A percentile compares a stretch with the other conserved stretches of the same genome.
Evolutionary conservation across 2,113 vertebrate genomes (phyloP).

Genomic region (Osmerus eperlanus): DNA sequence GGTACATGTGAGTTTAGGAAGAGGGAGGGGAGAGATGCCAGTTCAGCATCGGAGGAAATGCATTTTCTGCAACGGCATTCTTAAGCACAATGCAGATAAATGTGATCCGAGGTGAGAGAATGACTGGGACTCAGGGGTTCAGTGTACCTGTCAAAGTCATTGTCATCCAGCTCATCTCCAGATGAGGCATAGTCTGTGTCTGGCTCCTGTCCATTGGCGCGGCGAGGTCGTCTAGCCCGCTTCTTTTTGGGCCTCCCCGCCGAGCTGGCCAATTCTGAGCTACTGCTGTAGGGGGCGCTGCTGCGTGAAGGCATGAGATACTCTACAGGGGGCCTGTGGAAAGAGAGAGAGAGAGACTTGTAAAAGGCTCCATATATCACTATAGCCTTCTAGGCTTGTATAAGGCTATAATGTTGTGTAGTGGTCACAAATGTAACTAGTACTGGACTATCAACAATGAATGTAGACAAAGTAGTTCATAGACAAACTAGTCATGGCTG

Average conservation of each 20-base stretch:
- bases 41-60: background rate
- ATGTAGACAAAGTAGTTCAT: too few relatives aligned
- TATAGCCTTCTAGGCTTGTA: too few relatives aligned
- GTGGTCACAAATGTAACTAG: too few relatives aligned
- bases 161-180: conserved; percentile 84
- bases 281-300: conserved; percentile 49
- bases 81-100: background rate
- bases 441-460: too few relatives aligned
- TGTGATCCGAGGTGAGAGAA: background rate
- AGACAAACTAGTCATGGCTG: too few relatives aligned
- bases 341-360: background rate
- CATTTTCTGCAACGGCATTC: background rate
- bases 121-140: background rate
- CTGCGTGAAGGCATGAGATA: conserved; percentile 30
- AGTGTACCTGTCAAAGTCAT: conserved; percentile 78
- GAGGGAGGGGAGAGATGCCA: background rate
- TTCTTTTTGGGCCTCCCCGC: conserved; percentile 58
- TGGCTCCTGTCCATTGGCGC: conserved; percentile 65
- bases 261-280: conserved; percentile 67
- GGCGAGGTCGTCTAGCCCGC: conserved; percentile 51
- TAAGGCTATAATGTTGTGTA: too few relatives aligned
- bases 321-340: conserved; percentile 36
- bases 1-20: background rate
- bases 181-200: conserved; percentile 84
- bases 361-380: background rate